Conservation (phyloP, 2,888 invertebrate genomes). For the Mesoligia furuncula region DNA sequence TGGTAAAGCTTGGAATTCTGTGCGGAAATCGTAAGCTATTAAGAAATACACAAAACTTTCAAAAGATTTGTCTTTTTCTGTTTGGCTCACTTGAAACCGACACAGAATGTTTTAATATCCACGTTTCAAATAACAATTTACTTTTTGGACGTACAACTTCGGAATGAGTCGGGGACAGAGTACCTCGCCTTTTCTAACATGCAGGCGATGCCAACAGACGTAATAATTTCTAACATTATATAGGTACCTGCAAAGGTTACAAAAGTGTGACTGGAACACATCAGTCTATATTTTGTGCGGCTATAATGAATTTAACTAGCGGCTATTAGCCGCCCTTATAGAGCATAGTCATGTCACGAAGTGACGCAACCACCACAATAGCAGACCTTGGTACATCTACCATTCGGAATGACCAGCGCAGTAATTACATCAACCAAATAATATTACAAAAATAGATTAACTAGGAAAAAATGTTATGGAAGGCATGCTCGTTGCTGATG, state of each 20-base stretch:
- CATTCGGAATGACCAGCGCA: constrained; percentile 44
- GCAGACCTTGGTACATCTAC: constrained; percentile 73
- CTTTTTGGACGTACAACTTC: constrained; percentile 5
- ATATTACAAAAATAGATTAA: constrained; percentile 70
- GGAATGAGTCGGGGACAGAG: constrained; percentile 5
- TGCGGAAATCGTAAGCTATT: constrained; percentile 5
- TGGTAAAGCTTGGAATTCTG: not conserved
- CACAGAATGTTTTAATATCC: constrained; percentile 22
- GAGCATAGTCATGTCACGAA: constrained; percentile 73
- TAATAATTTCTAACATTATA: constrained; percentile 26
- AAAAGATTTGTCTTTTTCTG: constrained; percentile 11
- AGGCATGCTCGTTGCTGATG: constrained; percentile 32
- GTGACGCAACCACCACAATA: constrained; percentile 78
- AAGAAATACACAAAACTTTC: constrained; percentile 11
- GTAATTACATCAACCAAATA: constrained; percentile 68
- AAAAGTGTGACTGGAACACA: constrained; percentile 52
- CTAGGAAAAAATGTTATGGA: constrained; percentile 67
- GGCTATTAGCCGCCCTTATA: constrained; percentile 77
- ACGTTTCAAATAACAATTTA: constrained; percentile 32
- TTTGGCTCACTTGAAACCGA: constrained; percentile 17
- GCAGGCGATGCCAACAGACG: not conserved
- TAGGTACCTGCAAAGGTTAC: constrained; percentile 35
- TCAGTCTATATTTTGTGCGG: constrained; percentile 58
- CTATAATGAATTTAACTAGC: constrained; percentile 76
- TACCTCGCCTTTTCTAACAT: constrained; percentile 2